A percentile compares a stretch with the other conserved stretches of the same genome.
Evolutionary conservation across 2,113 vertebrate species (phyloP).

Genomic region (human (Homo sapiens)): DNA sequence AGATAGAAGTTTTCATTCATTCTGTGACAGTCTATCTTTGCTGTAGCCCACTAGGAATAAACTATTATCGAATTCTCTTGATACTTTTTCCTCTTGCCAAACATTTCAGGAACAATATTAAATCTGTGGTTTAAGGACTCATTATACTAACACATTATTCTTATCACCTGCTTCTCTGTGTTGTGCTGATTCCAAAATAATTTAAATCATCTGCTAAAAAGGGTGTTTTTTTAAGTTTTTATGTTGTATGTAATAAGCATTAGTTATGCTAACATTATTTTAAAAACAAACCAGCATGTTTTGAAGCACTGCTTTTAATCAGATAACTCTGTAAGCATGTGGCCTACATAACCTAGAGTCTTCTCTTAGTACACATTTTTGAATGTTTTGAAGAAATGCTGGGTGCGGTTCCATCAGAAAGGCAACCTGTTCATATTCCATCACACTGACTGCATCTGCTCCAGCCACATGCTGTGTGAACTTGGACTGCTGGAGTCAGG

Average conservation of each 20-base stretch:
- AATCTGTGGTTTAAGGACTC: not conserved
- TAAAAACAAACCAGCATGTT: not conserved
- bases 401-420: constrained; percentile 69
- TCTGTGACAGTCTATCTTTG: not conserved
- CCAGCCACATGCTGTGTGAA: not conserved
- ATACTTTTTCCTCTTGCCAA: not conserved
- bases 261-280: constrained; percentile 36
- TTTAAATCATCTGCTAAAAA: not conserved
- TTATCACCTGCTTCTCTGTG: not conserved
- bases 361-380: constrained; percentile 68
- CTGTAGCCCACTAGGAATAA: not conserved
- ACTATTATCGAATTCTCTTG: not conserved
- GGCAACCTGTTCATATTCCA: not conserved
- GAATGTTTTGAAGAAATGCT: constrained; percentile 70
- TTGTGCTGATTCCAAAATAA: not conserved
- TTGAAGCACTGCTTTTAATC: not conserved
- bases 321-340: constrained; percentile 40
- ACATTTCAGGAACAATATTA: not conserved
- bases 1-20: not conserved
- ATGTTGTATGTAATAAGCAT: not conserved
- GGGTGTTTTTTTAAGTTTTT: not conserved
- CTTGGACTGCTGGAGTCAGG: not conserved
- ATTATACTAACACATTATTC: not conserved
- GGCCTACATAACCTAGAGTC: constrained; percentile 55
- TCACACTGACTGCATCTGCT: not conserved